Evolutionary conservation across 2,113 vertebrate genomes (phyloP).

Genomic region (Orycteropus afer): DNA sequence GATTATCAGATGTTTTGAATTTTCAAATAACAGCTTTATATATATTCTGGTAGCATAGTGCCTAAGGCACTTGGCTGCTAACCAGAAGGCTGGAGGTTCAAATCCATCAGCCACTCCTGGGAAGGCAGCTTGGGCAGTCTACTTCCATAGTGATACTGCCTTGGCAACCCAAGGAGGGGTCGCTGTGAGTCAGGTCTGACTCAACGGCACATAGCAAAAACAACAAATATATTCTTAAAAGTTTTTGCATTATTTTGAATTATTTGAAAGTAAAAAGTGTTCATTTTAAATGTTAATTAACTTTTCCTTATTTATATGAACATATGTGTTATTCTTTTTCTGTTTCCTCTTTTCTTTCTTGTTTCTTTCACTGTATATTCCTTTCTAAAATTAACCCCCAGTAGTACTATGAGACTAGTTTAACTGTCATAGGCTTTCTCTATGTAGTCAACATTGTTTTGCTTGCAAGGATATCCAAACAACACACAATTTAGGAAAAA

Average conservation of each 20-base stretch:
- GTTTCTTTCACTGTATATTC: background rate
- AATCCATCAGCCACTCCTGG: too few species aligned
- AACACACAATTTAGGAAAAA: background rate
- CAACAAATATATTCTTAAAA: too few species aligned
- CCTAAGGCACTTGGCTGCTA: too few species aligned
- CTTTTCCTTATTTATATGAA: background rate
- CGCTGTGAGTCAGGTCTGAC: too few species aligned
- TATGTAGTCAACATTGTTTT: background rate
- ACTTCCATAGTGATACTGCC: too few species aligned
- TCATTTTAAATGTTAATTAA: constrained; percentile 30
- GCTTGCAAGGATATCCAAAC: constrained; percentile 37
- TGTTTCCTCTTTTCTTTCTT: background rate
- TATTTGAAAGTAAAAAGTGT: constrained; percentile 2
- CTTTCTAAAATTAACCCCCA: background rate
- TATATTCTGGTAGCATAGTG: too few species aligned
- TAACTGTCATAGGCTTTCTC: background rate
- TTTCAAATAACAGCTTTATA: background rate
- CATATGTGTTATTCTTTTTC: background rate
- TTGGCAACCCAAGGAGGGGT: too few species aligned
- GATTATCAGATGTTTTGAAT: background rate
- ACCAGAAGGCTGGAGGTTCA: too few species aligned
- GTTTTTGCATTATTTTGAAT: constrained; percentile 23
- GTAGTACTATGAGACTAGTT: background rate
- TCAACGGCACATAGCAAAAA: too few species aligned
- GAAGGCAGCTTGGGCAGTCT: too few species aligned